phyloP scores from a whole-genome alignment of 2,888 invertebrate species.

The Macaria notata region DNA sequence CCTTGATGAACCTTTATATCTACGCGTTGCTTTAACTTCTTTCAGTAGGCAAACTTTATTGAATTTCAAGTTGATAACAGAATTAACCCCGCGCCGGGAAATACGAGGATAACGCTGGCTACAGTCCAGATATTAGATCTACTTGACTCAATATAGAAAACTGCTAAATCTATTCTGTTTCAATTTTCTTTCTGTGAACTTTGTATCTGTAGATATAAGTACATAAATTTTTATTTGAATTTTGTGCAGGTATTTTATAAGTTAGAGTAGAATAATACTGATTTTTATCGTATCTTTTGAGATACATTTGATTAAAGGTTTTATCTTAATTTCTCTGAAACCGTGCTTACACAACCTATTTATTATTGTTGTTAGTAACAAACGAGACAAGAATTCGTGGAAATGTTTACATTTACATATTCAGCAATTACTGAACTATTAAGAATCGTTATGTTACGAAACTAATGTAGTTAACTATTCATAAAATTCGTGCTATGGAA shows the following conservation, averaged over 20 bases:
- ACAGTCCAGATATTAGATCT: conserved; percentile 33
- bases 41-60: conserved; percentile 33
- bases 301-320: too few relatives aligned
- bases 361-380: too few relatives aligned
- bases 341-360: too few relatives aligned
- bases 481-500: conserved; percentile 26
- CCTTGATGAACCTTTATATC: conserved; percentile 23
- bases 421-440: background rate
- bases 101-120: conserved; percentile 35
- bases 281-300: too few relatives aligned
- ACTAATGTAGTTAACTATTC: conserved; percentile 24
- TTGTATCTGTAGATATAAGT: too few relatives aligned
- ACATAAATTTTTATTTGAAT: too few relatives aligned
- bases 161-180: conserved; percentile 28
- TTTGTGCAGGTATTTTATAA: too few relatives aligned
- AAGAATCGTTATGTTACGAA: conserved; percentile 16
- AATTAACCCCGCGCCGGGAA: conserved; percentile 27
- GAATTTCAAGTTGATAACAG: conserved; percentile 34
- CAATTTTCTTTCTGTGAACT: conserved; percentile 13
- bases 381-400: too few relatives aligned
- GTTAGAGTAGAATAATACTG: too few relatives aligned
- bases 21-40: conserved; percentile 25
- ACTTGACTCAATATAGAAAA: conserved; percentile 28
- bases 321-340: too few relatives aligned
- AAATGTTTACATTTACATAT: too few relatives aligned